Percentiles rank a stretch among this genome's conserved stretches.
Conservation (phyloP, 2,888 invertebrate species). For the Phorcus lineatus region DNA sequence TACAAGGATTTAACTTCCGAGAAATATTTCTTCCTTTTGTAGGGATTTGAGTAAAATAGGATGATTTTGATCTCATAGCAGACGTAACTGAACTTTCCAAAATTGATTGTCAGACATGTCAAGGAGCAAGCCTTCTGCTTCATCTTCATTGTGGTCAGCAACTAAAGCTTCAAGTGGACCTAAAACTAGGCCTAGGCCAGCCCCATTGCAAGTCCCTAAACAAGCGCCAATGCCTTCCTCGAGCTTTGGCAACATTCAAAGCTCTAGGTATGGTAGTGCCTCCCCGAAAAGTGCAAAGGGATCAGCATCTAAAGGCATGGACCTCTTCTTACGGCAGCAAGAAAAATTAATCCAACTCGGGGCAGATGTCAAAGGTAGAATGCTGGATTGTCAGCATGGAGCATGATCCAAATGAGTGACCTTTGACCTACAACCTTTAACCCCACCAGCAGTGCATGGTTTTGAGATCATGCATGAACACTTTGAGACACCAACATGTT, state of each 20-base stretch:
- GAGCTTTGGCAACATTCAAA: constrained; percentile 12
- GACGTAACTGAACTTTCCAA: constrained; percentile 19
- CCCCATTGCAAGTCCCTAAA: neutral
- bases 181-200: neutral
- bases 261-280: constrained; percentile 22
- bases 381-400: constrained; percentile 31
- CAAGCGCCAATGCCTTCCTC: constrained; percentile 23
- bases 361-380: constrained; percentile 60
- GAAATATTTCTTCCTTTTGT: neutral
- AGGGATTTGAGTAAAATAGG: too few relatives aligned
- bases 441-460: neutral
- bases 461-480: neutral
- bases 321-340: constrained; percentile 63
- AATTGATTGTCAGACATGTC: constrained; percentile 18
- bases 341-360: constrained; percentile 57
- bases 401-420: constrained; percentile 18
- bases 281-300: constrained; percentile 1
- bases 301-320: constrained; percentile 60
- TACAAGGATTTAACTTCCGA: neutral
- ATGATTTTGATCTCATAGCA: neutral
- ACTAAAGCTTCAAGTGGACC: constrained; percentile 4
- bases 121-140: constrained; percentile 21
- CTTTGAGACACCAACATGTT: too few relatives aligned
- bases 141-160: constrained; percentile 12
- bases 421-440: constrained; percentile 6